Evolutionary conservation across 2,113 vertebrate species (phyloP).

Genomic region (Halichoeres trimaculatus): DNA sequence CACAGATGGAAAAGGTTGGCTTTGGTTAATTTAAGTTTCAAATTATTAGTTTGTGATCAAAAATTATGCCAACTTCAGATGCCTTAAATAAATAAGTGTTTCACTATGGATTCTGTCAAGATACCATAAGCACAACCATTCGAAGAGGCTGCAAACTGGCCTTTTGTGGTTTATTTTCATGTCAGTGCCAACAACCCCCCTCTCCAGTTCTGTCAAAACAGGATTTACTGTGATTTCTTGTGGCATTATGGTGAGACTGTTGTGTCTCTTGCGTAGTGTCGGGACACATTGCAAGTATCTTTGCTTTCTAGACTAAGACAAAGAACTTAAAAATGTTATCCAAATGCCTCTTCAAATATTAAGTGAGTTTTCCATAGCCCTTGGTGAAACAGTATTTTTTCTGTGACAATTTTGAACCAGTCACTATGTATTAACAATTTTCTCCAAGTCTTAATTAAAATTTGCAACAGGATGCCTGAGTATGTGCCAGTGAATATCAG

Average conservation of each 20-base stretch:
- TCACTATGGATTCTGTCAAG: too few species aligned
- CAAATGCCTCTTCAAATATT: neutral
- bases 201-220: too few species aligned
- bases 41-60: neutral
- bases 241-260: too few species aligned
- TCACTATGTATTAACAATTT: neutral
- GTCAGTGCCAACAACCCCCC: too few species aligned
- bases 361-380: neutral
- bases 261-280: too few species aligned
- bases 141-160: constrained; percentile 22
- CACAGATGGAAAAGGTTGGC: too few species aligned
- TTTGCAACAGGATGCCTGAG: constrained; percentile 32
- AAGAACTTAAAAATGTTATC: neutral
- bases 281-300: too few species aligned
- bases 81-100: too few species aligned
- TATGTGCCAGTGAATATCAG: constrained; percentile 43
- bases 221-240: too few species aligned
- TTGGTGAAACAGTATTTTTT: neutral
- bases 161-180: neutral
- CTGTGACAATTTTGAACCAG: neutral
- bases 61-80: neutral
- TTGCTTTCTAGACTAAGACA: neutral
- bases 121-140: neutral
- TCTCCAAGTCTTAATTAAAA: constrained; percentile 13
- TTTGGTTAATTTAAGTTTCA: too few species aligned